Evolutionary conservation across 2,888 invertebrate genomes (phyloP).

Genomic region (Meiosimyza decipiens): DNA sequence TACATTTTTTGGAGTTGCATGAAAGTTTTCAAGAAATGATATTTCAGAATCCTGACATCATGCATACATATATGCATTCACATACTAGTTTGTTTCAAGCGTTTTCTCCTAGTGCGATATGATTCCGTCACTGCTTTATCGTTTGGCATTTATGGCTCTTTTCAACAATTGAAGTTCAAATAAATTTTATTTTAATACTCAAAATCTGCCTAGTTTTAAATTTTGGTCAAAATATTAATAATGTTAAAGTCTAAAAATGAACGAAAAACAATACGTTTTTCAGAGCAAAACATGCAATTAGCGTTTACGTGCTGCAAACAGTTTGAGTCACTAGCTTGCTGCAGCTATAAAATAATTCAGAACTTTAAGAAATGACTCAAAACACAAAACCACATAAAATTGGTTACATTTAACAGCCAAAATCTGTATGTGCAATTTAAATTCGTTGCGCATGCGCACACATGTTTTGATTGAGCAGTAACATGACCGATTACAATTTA

Average conservation of each 20-base stretch:
- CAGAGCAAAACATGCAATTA: slow-evolving; percentile 24
- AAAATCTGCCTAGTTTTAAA: neutral
- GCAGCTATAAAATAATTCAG: neutral
- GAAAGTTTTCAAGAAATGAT: too few relatives aligned
- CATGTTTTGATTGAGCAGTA: too few relatives aligned
- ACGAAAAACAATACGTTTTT: neutral
- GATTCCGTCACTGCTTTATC: too few relatives aligned
- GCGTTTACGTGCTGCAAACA: slow-evolving; percentile 19
- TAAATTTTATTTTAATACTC: slow-evolving; percentile 17
- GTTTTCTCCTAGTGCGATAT: too few relatives aligned
- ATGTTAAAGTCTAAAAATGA: neutral
- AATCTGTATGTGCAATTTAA: neutral
- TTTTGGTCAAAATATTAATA: slow-evolving; percentile 14
- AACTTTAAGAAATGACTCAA: neutral
- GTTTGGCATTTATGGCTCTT: too few relatives aligned
- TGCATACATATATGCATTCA: too few relatives aligned
- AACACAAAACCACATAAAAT: neutral
- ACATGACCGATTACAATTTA: too few relatives aligned
- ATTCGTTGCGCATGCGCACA: slow-evolving; percentile 1
- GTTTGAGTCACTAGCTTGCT: neutral
- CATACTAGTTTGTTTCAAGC: too few relatives aligned
- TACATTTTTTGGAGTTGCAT: too few relatives aligned
- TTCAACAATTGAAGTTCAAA: neutral
- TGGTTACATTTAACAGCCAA: neutral
- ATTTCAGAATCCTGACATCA: too few relatives aligned